Evolutionary conservation across 2,113 vertebrate species (phyloP).

Genomic region (Trichechus manatus): DNA sequence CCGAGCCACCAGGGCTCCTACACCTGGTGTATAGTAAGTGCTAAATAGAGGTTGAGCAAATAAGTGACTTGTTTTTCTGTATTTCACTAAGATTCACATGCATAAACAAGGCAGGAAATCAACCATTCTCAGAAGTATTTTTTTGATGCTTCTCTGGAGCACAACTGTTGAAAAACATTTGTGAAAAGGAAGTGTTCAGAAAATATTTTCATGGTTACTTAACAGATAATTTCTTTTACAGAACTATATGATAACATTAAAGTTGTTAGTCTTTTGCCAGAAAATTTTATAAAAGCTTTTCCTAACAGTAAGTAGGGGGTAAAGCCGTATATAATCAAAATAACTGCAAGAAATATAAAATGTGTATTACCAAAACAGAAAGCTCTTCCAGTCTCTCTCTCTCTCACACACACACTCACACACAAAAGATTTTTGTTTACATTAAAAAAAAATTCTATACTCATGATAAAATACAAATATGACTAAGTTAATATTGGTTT

Average conservation of each 20-base stretch:
- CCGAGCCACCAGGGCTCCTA: too few relatives aligned
- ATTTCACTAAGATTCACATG: not conserved
- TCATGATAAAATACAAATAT: conserved; percentile 41
- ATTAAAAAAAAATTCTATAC: not conserved
- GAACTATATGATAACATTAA: conserved; percentile 30
- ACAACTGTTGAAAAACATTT: conserved; percentile 56
- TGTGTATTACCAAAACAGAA: not conserved
- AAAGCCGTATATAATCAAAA: not conserved
- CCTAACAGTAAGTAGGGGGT: not conserved
- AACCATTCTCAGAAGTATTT: not conserved
- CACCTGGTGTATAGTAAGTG: not conserved
- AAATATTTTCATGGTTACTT: conserved; percentile 57
- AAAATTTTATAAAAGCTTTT: conserved; percentile 31
- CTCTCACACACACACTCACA: not conserved
- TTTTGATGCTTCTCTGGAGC: not conserved
- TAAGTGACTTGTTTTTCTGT: not conserved
- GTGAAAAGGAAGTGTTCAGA: conserved; percentile 40
- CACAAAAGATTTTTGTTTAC: not conserved
- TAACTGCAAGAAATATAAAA: not conserved
- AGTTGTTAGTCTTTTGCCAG: not conserved
- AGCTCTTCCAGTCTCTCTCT: not conserved
- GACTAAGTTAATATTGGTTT: not conserved
- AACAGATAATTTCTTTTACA: conserved; percentile 55
- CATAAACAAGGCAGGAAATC: not conserved
- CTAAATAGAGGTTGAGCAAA: not conserved